A percentile compares a stretch with the other conserved stretches of the same genome.
Conservation (phyloP, 2,113 vertebrate species). For the Oryzias celebensis region DNA sequence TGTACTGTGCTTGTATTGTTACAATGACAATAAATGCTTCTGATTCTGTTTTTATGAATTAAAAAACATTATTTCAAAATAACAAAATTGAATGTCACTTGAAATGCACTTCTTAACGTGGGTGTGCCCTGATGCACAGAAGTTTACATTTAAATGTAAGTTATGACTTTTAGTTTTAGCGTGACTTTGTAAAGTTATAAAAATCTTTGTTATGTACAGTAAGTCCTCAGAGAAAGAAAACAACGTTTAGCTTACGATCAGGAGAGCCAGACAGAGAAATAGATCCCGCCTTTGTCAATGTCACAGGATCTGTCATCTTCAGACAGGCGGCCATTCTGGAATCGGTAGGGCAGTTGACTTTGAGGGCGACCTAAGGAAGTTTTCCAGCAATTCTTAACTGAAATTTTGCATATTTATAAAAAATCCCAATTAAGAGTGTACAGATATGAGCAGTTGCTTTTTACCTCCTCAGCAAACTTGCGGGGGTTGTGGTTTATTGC, state of each 20-base stretch:
- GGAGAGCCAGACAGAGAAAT: slow-evolving; percentile 55
- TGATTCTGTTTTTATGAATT: too few species aligned
- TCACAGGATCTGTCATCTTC: slow-evolving; percentile 73
- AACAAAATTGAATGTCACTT: too few species aligned
- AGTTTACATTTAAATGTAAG: too few species aligned
- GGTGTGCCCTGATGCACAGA: too few species aligned
- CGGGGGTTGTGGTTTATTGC: slow-evolving; percentile 83
- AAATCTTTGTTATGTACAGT: too few species aligned
- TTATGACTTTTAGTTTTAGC: too few species aligned
- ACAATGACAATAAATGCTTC: too few species aligned
- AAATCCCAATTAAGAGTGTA: not conserved
- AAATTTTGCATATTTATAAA: not conserved
- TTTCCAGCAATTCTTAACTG: not conserved
- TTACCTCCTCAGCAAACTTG: slow-evolving; percentile 79
- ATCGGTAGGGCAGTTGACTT: slow-evolving; percentile 82
- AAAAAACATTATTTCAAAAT: too few species aligned
- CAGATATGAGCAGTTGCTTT: not conserved
- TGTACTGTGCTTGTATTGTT: too few species aligned
- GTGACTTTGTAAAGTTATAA: too few species aligned
- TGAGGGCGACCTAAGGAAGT: slow-evolving; percentile 77
- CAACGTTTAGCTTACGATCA: slow-evolving; percentile 60
- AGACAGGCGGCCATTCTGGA: slow-evolving; percentile 81
- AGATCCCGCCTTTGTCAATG: slow-evolving; percentile 80
- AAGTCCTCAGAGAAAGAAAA: not conserved
- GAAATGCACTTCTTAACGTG: too few species aligned